Conservation (phyloP, 2,888 invertebrate species). For the Pteria penguin region DNA sequence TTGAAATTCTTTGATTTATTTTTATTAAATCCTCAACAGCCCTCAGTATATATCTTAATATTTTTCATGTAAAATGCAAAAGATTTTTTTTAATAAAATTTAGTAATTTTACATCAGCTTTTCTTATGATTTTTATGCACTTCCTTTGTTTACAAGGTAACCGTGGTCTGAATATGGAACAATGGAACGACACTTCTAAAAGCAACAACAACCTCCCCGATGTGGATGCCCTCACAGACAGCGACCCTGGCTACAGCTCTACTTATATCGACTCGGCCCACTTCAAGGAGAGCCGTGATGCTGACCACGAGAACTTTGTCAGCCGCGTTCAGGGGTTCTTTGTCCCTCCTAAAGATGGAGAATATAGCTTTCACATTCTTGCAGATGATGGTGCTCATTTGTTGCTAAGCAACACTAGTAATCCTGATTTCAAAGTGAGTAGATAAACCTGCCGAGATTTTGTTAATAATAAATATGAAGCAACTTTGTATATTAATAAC, state of each 20-base stretch:
- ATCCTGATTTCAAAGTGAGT: constrained; percentile 48
- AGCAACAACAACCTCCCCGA: constrained; percentile 25
- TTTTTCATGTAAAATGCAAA: too few species aligned
- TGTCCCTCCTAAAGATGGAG: constrained; percentile 49
- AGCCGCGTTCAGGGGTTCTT: constrained; percentile 47
- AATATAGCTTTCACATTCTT: constrained; percentile 54
- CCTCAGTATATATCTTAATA: too few species aligned
- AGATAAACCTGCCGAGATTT: too few species aligned
- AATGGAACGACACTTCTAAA: constrained; percentile 36
- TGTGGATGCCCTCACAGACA: constrained; percentile 21
- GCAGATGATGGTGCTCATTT: constrained; percentile 52
- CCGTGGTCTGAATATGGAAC: constrained; percentile 41
- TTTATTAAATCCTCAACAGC: too few species aligned
- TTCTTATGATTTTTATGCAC: too few species aligned
- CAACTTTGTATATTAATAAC: too few species aligned
- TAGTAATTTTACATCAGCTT: too few species aligned
- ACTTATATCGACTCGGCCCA: constrained; percentile 21
- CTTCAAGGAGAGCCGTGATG: constrained; percentile 23
- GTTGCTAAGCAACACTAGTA: constrained; percentile 47
- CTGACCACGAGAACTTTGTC: constrained; percentile 10
- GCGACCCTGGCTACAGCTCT: constrained; percentile 31
- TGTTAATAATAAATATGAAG: too few species aligned
- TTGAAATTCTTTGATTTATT: too few species aligned
- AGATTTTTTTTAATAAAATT: too few species aligned
- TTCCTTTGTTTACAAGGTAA: constrained; percentile 43